Base-by-base conservation (phyloP, 2,888 invertebrate genomes). In the Drosophila sordidapex region DNA sequence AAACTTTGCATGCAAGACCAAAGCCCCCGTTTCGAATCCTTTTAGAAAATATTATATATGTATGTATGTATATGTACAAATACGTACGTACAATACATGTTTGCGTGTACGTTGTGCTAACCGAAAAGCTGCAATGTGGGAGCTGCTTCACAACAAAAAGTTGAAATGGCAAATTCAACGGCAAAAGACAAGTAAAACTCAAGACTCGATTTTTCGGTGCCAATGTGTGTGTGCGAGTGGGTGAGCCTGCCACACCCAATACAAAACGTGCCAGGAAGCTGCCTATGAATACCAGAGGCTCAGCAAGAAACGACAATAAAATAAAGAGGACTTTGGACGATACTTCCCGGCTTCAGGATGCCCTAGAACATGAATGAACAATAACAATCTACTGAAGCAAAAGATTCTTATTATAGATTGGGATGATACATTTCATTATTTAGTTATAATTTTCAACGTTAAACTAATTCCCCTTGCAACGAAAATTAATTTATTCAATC, bases 251-350 rank as follows among this genome's bases (percentile, higher is more conserved):
- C 82, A 82, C 82, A 82, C 83, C 83, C 83, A 73, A 76, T 68
- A 79, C 81, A 83, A 82, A 81, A 79, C 79, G 81, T 76, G 79
- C 79, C 73, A 81, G 81, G 81, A 81, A 79, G 76, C 83, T 81
- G 79, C 61, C 76, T 70, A 70, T 71, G 79, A 83, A 76, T 68
- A 81, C 65, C 81, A 82, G 69, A 76, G 76, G 77, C 78, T 38
- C 67, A 68, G 76, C 70, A 70, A 65, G 79, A 79, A 76, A 64
- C 80, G 69, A 79, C 54, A 72, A 76, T 65, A 78, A 46, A 76
- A 78, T 76, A 68, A 72, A 72, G 59, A 61, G 64, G 52, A 36
- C 38, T 27, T 2, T 33, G 0, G 1, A n/a, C 0, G 13, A 10
- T 18, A 11, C 1, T 33, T 36, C 0, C 2, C 18, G 31, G 48